Base-by-base conservation (phyloP, 2,888 invertebrate species). In the Ichneumoninae sp. region DNA sequence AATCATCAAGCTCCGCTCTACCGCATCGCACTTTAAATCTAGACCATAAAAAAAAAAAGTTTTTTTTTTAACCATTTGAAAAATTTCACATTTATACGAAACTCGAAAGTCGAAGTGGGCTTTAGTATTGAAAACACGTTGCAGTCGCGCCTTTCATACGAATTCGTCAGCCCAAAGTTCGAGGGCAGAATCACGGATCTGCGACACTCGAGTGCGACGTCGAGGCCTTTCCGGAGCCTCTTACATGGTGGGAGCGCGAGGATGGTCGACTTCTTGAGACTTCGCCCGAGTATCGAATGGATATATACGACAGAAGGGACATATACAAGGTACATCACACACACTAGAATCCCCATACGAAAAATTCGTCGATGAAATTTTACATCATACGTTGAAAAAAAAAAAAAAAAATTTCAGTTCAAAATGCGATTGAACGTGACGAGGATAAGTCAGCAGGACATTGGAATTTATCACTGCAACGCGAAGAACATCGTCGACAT, bases 171-270 rank as follows among this genome's bases (percentile, higher is more conserved):
- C 97, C 97, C 91, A 95, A 96, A 91, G 95, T 98, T 77, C 96
- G 96, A 70, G 96, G 96, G 0, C 95, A 95, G 60, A 96, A 96
- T 89, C 96, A 96, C 86, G 95, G 95, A 63, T 96, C 95, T 1
- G 97, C 96, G 0, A 95, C 95, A 57, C 94, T 98, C 57, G 97
- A 97, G 92, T 98, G 98, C 91, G 97, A 97, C 94, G 96, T 98
- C 33, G 98, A 98, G 94, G 98, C 98, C 0, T 98, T 96, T 94
- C 98, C 98, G 0, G 97, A 97, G 89, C 96, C 98, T 0, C 95
- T 97, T 0, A 95, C 97, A 73, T 98, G 97, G 89, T 98, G 98
- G 98, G 97, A 98, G 91, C 95, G 96, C 19, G 95, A 95, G 3
- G 97, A 97, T 89, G 97, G 97, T 1, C 95, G 96, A 40, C 95